These are phyloP conservation scores for Scolopax bukidnonensis DNA, from an alignment of 2,797 vertebrate genomes.

Conservation along the genomic window DNA sequence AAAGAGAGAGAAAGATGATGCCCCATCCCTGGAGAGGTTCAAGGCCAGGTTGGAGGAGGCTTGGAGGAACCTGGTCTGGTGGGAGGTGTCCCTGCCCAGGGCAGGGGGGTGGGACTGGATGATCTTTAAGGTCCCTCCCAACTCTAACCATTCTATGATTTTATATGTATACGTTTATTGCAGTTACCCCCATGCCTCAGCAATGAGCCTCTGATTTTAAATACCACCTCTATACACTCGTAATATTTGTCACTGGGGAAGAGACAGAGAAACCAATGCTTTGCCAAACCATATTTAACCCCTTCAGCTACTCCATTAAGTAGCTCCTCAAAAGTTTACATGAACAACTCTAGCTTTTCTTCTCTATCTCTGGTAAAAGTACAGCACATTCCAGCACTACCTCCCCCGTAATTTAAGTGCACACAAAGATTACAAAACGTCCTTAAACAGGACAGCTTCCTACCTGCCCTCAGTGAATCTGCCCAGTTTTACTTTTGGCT, in stretches of 20 bases:
- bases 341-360: background rate
- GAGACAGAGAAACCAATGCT: background rate
- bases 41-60: too few relatives aligned
- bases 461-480: background rate
- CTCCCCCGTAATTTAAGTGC: background rate
- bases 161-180: too few relatives aligned
- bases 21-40: too few relatives aligned
- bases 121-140: too few relatives aligned
- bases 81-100: too few relatives aligned
- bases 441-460: background rate
- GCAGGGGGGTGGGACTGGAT: too few relatives aligned
- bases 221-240: background rate
- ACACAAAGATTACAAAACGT: background rate
- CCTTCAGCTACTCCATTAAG: background rate
- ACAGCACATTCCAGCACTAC: background rate
- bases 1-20: too few relatives aligned
- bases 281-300: background rate
- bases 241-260: background rate
- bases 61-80: too few relatives aligned
- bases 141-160: too few relatives aligned
- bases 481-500: background rate
- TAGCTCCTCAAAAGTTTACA: background rate
- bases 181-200: background rate
- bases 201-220: background rate
- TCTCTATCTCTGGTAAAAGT: background rate